Evolutionary conservation across 2,797 vertebrate species (phyloP).

Genomic region (Pangasius mekongensis): DNA sequence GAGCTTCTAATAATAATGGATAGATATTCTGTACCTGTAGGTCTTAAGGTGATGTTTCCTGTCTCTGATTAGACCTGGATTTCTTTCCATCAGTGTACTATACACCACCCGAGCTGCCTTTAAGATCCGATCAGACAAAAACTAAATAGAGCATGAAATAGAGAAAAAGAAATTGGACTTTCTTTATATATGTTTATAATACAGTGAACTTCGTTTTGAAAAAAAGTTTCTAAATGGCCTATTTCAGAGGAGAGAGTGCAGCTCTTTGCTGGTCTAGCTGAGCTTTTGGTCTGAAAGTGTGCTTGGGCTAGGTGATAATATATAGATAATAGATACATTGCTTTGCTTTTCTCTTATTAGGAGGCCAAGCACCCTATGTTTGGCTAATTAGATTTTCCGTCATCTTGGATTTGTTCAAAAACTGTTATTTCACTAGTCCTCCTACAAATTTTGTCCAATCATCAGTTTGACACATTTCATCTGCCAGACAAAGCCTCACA

Average conservation of each 20-base stretch:
- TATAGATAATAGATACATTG: neutral
- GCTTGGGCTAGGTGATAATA: neutral
- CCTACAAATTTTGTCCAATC: too few species aligned
- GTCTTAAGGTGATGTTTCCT: constrained; percentile 91
- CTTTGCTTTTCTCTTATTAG: neutral
- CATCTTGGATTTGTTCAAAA: too few species aligned
- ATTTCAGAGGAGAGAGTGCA: neutral
- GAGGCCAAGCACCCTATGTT: too few species aligned
- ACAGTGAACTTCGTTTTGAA: neutral
- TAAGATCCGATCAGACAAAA: constrained; percentile 84
- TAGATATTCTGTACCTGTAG: constrained; percentile 78
- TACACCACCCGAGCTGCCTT: constrained; percentile 84
- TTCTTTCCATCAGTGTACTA: constrained; percentile 75
- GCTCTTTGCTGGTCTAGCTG: neutral
- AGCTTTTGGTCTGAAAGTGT: neutral
- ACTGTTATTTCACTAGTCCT: too few species aligned
- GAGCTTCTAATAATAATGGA: neutral
- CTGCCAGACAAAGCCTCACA: too few species aligned
- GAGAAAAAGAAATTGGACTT: neutral
- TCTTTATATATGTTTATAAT: neutral
- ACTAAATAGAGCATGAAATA: constrained; percentile 70
- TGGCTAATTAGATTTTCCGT: too few species aligned
- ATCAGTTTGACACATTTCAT: too few species aligned
- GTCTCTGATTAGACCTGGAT: constrained; percentile 85
- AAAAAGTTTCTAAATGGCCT: neutral